Evolutionary conservation across 2,797 vertebrate species (phyloP), one percentile per base, ranked within the genome.

Genomic region (Ctenosaura bakeri): DNA sequence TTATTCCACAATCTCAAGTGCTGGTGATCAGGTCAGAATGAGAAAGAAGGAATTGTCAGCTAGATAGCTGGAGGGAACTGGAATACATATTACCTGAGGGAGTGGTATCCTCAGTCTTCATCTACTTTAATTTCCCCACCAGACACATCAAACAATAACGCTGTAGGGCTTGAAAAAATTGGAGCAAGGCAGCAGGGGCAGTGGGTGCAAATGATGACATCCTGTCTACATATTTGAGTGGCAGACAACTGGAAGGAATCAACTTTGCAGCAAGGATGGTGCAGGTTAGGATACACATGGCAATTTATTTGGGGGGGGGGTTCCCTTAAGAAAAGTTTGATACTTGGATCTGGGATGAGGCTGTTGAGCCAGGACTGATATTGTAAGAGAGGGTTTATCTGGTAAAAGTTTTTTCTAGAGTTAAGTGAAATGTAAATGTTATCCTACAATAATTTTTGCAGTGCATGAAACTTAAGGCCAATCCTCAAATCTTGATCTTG

Each of bases 101-200:
- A 96, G 93, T 85, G 94, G 94, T 95, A 94, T 94, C 94, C 93
- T 96, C 94, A 92, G 85, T 95, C 94, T 95, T 97, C 96, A 95
- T 92, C 93, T 95, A 73, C 94, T 97, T 96, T 96, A 92, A 97
- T 96, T 97, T 95, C 94, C 91, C 96, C 46, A 78, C 93, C 95
- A 97, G 97, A 96, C 96, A 96, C 94, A 96, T 94, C 94, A 96
- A 97, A 95, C 95, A 93, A 96, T 91, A 97, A 88, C 94, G 96
- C 97, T 96, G 96, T 94, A 97, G 97, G 97, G 96, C 94, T 97
- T 95, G 92, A 95, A 96, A 95, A 97, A 97, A 97, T 93, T 97
- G 95, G 94, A 95, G 96, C 80, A 90, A 95, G 90, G n/a, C 35
- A 94, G 93, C 87, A 92, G 93, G 96, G 96, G 90, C 95, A 96